Evolutionary conservation across 2,113 vertebrate genomes (phyloP), one percentile per base, ranked within the genome.

Genomic region (Sapajus apella): DNA sequence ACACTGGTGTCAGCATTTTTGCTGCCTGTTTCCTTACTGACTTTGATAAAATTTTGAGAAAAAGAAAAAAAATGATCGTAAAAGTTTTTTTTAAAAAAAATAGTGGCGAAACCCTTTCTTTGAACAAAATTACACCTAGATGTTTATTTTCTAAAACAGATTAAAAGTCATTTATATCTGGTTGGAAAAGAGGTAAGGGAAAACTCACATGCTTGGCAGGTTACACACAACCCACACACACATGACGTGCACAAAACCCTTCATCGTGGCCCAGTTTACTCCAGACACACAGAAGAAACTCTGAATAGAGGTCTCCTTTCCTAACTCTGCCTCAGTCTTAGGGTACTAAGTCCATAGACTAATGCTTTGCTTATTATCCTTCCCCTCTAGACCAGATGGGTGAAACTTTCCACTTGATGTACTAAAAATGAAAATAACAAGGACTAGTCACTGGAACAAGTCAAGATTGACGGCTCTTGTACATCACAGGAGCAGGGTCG

Each of bases 61-160:
- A 87, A 90, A 64, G 70, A 17, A n/a, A 25, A 43, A 50, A 9
- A 35, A 76, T 37, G 23, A 6, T 43, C 75, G 90, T n/a, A n/a
- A 55, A 35, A 68, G 25, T 40, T 76, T 85, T 73, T 68, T 87
- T 1, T 0, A 27, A 77, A 50, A 27, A 77, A 50, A 66, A 82
- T 32, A 61, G 4, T 84, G 50, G 4, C 80, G 56, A 94, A 97
- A 94, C 37, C 23, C 55, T 83, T 90, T 96, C 18, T 86, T 95
- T 75, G 58, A 79, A 91, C 73, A 76, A 27, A 95, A 72, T 88
- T 30, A 43, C 90, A 66, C 70, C 40, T 43, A 76, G 50, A 96
- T 90, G 21, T 68, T 55, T 79, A 30, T 88, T 93, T 96, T 82
- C 45, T 61, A 50, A 81, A 90, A 55, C 16, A 81, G 64, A 52